phyloP scores from a whole-genome alignment of 2,888 invertebrate species.

The Cataglyphis livida region DNA sequence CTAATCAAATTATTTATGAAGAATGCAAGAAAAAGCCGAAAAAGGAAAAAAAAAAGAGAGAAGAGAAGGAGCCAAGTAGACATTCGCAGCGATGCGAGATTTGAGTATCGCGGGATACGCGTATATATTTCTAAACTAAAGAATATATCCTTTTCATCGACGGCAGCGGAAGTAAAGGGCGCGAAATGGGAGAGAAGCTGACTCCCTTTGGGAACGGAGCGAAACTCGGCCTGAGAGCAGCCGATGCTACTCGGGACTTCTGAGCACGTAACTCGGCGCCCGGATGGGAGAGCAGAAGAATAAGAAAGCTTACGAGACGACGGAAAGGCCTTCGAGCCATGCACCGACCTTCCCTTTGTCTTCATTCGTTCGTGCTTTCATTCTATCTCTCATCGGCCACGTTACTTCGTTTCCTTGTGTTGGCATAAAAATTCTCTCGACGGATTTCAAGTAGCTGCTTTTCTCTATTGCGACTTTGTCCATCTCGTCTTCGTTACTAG shows the following conservation, averaged over 20 bases:
- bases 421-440: slow-evolving; percentile 34
- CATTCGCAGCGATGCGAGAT: not conserved
- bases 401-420: slow-evolving; percentile 34
- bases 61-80: not conserved
- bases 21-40: too few species aligned
- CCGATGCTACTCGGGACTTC: slow-evolving; percentile 40
- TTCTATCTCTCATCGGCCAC: not conserved
- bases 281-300: slow-evolving; percentile 43
- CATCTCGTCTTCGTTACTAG: not conserved
- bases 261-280: slow-evolving; percentile 37
- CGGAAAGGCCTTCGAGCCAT: slow-evolving; percentile 31
- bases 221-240: slow-evolving; percentile 18
- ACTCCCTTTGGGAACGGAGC: slow-evolving; percentile 46
- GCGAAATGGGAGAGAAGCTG: slow-evolving; percentile 5
- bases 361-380: slow-evolving; percentile 42
- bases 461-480: slow-evolving; percentile 6
- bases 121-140: slow-evolving; percentile 46
- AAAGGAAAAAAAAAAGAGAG: too few species aligned
- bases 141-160: slow-evolving; percentile 35
- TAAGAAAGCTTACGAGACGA: slow-evolving; percentile 35
- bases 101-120: not conserved
- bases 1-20: slow-evolving; percentile 37
- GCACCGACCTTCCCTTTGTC: slow-evolving; percentile 38
- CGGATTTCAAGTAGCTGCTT: not conserved
- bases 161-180: slow-evolving; percentile 30